Evolutionary conservation across 2,797 vertebrate species (phyloP), one percentile per base, ranked within the genome.

Genomic region (Pipistrellus pipistrellus): DNA sequence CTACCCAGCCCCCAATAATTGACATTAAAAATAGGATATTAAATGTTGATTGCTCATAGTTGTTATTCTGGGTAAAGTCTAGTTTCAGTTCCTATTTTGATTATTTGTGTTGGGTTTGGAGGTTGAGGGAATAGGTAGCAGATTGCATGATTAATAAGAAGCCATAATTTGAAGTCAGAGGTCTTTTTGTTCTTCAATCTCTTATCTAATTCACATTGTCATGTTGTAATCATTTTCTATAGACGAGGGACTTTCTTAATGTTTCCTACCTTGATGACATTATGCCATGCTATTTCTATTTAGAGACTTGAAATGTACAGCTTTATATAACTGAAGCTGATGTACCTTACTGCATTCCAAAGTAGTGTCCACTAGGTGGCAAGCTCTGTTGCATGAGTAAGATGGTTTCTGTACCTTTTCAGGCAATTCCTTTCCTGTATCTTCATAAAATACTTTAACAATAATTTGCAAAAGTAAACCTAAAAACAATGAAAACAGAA

Each of bases 361-460:
- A 89, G 77, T 15, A 82, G 38, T 91, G 85, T 85, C 96, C 96
- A 96, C 95, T 91, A 96, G 96, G 35, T 88, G 96, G 77, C 95
- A 95, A 30, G 35, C 68, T 64, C 25, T 62, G 73, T 75, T 75
- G 41, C 8, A n/a, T 78, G 44, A 59, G 41, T 48, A 88, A 78
- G 35, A 66, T 23, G 44, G 8, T 20, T 90, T 93, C 18, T 72
- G 72, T 51, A 85, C 41, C 48, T 76, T 91, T 93, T 57, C 30
- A 77, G 71, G 20, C 25, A 71, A 4, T 64, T 59, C 32, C 27
- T 15, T 64, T 64, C 55, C 21, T 21, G 27, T 62, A 32, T 35
- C 14, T 41, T 78, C 41, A 11, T 91, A 55, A 86, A 88, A 71
- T 14, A 76, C 27, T 90, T 94, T 14, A 51, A 55, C 59, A 78